A percentile compares a stretch with the other conserved stretches of the same genome.
phyloP scores from a whole-genome alignment of 2,113 vertebrate species.

The Leptobrachium ailaonicum region DNA sequence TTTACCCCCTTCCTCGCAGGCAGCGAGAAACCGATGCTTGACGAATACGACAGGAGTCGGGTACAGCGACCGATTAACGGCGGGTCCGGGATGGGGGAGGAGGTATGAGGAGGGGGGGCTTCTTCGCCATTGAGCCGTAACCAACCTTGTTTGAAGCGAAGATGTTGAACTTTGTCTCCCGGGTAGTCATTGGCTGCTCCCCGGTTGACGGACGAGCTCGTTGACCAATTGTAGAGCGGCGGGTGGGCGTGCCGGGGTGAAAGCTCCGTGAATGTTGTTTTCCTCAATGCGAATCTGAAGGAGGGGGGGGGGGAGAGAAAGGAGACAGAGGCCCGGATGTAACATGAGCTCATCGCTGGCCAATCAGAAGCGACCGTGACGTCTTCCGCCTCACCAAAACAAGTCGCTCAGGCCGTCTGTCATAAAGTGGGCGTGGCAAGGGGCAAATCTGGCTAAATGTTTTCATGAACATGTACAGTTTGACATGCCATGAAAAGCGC shows the following conservation, averaged over 20 bases:
- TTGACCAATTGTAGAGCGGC: not conserved
- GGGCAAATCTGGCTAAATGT: no score
- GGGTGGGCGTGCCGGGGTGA: conserved; percentile 3
- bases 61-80: no score
- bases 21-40: not conserved
- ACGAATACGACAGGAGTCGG: not conserved
- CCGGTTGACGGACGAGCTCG: not conserved
- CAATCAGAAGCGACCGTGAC: conserved; percentile 25
- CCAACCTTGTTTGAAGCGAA: conserved; percentile 13
- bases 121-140: conserved; percentile 2
- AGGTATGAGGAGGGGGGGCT: not conserved
- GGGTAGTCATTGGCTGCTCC: conserved; percentile 1
- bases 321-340: conserved; percentile 28
- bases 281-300: conserved; percentile 31
- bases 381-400: conserved; percentile 32
- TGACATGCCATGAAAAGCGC: no score
- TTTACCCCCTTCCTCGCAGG: not conserved
- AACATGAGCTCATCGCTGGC: conserved; percentile 44
- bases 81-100: no score
- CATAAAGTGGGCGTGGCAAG: not conserved
- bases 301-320: not conserved
- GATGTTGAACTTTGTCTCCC: not conserved
- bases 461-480: no score
- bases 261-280: conserved; percentile 39
- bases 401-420: not conserved